Percentiles rank a stretch among this genome's conserved stretches.
phyloP scores from a whole-genome alignment of 1,140 invertebrate genomes.

The Drosophila littoralis region DNA sequence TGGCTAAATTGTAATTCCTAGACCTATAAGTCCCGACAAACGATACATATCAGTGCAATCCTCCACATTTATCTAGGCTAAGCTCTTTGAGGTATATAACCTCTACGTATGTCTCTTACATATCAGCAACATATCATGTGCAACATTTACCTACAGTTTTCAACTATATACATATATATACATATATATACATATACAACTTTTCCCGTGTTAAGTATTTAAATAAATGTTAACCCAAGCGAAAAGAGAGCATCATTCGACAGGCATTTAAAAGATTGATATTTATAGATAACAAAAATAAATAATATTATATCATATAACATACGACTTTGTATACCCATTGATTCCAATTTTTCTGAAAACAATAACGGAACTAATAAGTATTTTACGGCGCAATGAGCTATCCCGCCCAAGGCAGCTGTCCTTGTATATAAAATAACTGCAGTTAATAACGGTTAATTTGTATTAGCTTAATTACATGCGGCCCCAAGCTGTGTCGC shows the following conservation, averaged over 20 bases:
- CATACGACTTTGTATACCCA: no score
- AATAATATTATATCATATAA: no score
- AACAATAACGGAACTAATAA: no score
- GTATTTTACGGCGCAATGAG: no score
- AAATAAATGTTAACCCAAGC: slow-evolving; percentile 51
- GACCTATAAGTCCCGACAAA: slow-evolving; percentile 12
- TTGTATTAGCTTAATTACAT: not conserved
- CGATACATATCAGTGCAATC: slow-evolving; percentile 48
- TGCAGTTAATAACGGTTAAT: not conserved
- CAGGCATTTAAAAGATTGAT: no score
- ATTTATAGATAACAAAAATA: no score
- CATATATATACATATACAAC: slow-evolving; percentile 14
- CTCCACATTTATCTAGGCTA: slow-evolving; percentile 15
- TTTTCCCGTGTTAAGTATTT: slow-evolving; percentile 34
- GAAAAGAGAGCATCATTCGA: no score
- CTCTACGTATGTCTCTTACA: slow-evolving; percentile 13
- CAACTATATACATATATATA: slow-evolving; percentile 23
- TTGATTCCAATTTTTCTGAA: no score
- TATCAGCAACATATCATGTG: slow-evolving; percentile 45
- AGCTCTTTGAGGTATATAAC: not conserved
- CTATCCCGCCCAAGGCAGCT: no score
- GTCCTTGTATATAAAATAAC: no score
- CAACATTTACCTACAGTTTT: slow-evolving; percentile 27
- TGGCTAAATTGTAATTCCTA: slow-evolving; percentile 21
- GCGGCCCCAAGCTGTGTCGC: not conserved